A percentile compares a stretch with the other conserved stretches of the same genome.
phyloP scores from a whole-genome alignment of 2,113 vertebrate genomes.

The Hypocryptadius cinnamomeus region DNA sequence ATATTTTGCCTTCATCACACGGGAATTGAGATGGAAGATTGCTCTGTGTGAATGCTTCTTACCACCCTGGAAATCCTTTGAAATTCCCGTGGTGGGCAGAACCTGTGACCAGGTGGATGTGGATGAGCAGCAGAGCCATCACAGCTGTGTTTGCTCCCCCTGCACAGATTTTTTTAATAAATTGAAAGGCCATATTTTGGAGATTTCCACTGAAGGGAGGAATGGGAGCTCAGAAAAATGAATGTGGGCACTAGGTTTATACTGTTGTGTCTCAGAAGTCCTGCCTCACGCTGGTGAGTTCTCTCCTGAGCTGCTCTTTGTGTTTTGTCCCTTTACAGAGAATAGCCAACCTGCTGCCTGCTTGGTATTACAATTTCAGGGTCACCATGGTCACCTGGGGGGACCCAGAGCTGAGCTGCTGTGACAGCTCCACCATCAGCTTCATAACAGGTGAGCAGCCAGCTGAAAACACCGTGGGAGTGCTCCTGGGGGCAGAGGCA shows the following conservation, averaged over 20 bases:
- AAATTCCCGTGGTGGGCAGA: accelerated
- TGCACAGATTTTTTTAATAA: not conserved
- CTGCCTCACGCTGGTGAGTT: not conserved
- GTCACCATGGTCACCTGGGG: conserved; percentile 97
- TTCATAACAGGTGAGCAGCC: conserved; percentile 83
- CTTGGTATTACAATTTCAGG: conserved; percentile 95
- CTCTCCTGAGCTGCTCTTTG: not conserved
- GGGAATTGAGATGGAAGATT: not conserved
- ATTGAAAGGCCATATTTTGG: not conserved
- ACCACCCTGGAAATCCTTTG: not conserved
- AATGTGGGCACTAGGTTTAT: accelerated
- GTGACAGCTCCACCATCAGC: conserved; percentile 87
- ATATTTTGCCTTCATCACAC: not conserved
- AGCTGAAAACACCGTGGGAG: not conserved
- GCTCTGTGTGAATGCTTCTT: not conserved
- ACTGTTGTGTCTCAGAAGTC: not conserved
- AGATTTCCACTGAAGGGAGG: not conserved
- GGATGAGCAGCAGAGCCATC: not conserved
- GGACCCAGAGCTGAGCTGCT: conserved; percentile 88
- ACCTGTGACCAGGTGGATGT: accelerated
- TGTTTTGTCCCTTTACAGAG: conserved; percentile 66
- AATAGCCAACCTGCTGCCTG: conserved; percentile 86
- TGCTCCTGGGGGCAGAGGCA: not conserved
- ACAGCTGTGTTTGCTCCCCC: not conserved
- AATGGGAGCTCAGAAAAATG: not conserved